Percentiles rank a stretch among this genome's conserved stretches.
Evolutionary conservation across 2,113 vertebrate species (phyloP).

Genomic region (Gadus macrocephalus): DNA sequence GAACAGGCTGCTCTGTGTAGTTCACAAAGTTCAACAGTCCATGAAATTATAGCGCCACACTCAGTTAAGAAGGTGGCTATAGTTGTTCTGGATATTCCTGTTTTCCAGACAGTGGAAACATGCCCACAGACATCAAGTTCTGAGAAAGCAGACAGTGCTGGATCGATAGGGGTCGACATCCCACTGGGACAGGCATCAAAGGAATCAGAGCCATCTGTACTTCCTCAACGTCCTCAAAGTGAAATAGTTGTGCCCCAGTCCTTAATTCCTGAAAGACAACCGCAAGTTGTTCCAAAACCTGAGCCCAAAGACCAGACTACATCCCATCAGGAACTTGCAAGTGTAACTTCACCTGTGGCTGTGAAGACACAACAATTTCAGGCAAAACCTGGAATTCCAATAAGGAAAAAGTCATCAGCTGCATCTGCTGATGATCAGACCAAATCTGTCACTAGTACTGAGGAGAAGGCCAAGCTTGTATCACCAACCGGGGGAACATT

Average conservation of each 20-base stretch:
- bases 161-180: not conserved
- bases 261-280: not conserved
- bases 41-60: not conserved
- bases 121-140: not conserved
- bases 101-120: not conserved
- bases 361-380: too few species aligned
- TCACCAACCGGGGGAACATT: slow-evolving; percentile 17
- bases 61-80: not conserved
- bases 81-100: not conserved
- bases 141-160: not conserved
- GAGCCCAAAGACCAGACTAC: not conserved
- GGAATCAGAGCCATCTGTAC: not conserved
- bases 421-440: too few species aligned
- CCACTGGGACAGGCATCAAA: not conserved
- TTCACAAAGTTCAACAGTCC: too few species aligned
- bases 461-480: slow-evolving; percentile 4
- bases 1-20: not conserved
- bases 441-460: not conserved
- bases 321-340: too few species aligned
- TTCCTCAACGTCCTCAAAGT: not conserved
- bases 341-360: too few species aligned
- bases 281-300: not conserved
- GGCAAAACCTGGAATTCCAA: too few species aligned
- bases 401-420: too few species aligned
- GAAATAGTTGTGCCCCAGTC: not conserved